Evolutionary conservation across 2,797 vertebrate genomes (phyloP).

Genomic region (Platalea minor): DNA sequence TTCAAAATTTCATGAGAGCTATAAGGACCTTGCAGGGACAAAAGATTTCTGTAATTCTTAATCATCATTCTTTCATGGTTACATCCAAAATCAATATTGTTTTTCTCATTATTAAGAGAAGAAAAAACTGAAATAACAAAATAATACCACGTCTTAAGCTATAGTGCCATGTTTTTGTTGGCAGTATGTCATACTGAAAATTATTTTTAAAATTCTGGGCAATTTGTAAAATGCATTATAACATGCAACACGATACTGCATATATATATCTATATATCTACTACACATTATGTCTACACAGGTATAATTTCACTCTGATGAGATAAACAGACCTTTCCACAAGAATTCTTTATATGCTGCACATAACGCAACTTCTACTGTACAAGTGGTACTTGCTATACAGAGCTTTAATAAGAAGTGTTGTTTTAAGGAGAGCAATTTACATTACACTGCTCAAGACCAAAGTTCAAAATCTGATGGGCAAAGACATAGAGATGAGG

Average conservation of each 20-base stretch:
- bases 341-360: background rate
- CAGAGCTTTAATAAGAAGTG: background rate
- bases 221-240: constrained; percentile 52
- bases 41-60: constrained; percentile 71
- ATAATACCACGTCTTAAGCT: constrained; percentile 43
- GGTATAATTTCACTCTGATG: constrained; percentile 27
- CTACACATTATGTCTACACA: background rate
- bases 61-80: constrained; percentile 61
- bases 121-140: constrained; percentile 67
- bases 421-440: background rate
- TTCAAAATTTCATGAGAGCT: constrained; percentile 71
- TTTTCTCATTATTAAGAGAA: constrained; percentile 71
- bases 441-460: background rate
- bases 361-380: background rate
- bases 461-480: background rate
- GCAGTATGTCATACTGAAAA: constrained; percentile 33
- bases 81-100: constrained; percentile 76
- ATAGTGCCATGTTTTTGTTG: constrained; percentile 50
- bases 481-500: background rate
- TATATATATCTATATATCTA: background rate
- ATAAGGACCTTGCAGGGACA: constrained; percentile 56
- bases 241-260: background rate
- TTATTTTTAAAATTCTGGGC: constrained; percentile 46
- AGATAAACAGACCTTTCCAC: constrained; percentile 23
- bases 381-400: background rate